Conservation (phyloP, 2,888 invertebrate species). For the Rhingia rostrata region DNA sequence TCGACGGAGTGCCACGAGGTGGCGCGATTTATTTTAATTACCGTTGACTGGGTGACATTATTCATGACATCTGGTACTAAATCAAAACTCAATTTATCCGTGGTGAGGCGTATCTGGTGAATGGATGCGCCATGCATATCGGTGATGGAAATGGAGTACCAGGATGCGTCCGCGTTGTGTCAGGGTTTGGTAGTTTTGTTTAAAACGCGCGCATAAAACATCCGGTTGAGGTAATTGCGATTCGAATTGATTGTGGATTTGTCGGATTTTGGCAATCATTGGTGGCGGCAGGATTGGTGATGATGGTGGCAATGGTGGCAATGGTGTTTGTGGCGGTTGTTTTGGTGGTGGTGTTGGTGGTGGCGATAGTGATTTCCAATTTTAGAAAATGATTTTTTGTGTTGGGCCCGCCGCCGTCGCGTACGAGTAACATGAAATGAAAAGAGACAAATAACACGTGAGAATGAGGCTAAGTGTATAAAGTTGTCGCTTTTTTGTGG, state of each 20-base stretch:
- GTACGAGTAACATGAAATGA: slow-evolving; percentile 46
- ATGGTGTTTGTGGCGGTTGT: slow-evolving; percentile 53
- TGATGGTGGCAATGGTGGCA: slow-evolving; percentile 35
- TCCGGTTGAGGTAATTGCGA: slow-evolving; percentile 63
- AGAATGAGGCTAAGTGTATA: slow-evolving; percentile 4
- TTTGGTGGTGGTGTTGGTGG: slow-evolving; percentile 15
- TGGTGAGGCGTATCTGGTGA: slow-evolving; percentile 88
- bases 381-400: slow-evolving; percentile 55
- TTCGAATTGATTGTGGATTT: slow-evolving; percentile 57
- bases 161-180: slow-evolving; percentile 7
- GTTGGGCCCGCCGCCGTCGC: neutral
- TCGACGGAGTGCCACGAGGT: slow-evolving; percentile 93
- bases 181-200: slow-evolving; percentile 57
- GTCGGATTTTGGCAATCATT: slow-evolving; percentile 31
- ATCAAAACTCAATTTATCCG: slow-evolving; percentile 93
- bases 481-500: slow-evolving; percentile 1
- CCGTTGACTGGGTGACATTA: slow-evolving; percentile 90
- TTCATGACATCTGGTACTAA: slow-evolving; percentile 89
- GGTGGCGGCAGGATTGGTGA: neutral
- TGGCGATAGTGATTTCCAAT: slow-evolving; percentile 47
- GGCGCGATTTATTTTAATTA: slow-evolving; percentile 91
- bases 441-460: slow-evolving; percentile 20
- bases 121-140: neutral
- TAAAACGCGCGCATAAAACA: slow-evolving; percentile 55
- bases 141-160: neutral